A percentile compares a stretch with the other conserved stretches of the same genome.
Conservation (phyloP, 2,888 invertebrate species). For the Orthosia incerta region DNA sequence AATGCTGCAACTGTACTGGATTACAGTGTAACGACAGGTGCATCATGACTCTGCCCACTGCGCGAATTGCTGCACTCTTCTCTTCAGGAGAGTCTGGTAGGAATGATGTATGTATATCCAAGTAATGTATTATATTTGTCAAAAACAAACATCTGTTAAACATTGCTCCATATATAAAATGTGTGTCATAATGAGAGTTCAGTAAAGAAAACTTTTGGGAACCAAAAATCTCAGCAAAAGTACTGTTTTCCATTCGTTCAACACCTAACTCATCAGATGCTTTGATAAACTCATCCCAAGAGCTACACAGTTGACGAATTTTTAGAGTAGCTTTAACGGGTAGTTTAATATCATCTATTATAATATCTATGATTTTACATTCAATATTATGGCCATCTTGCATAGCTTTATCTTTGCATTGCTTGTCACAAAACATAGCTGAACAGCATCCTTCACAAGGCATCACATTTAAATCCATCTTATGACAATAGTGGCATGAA, state of each 20-base stretch:
- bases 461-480: conserved; percentile 37
- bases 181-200: conserved; percentile 36
- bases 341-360: background rate
- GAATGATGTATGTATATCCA: conserved; percentile 39
- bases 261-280: conserved; percentile 40
- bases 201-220: conserved; percentile 45
- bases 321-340: conserved; percentile 33
- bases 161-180: conserved; percentile 36
- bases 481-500: conserved; percentile 44
- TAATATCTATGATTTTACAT: conserved; percentile 23
- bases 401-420: conserved; percentile 33
- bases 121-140: conserved; percentile 36
- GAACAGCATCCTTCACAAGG: conserved; percentile 45
- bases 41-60: conserved; percentile 48
- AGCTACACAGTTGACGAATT: conserved; percentile 46
- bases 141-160: conserved; percentile 32
- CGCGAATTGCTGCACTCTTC: conserved; percentile 31
- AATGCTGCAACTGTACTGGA: conserved; percentile 29
- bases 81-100: conserved; percentile 28
- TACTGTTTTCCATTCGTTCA: conserved; percentile 24
- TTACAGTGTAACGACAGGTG: conserved; percentile 36
- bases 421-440: conserved; percentile 42
- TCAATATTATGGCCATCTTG: conserved; percentile 44
- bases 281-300: conserved; percentile 55
- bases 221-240: conserved; percentile 37